These are phyloP conservation scores for Pantala flavescens DNA, from an alignment of 1,140 invertebrate genomes.

Conservation along the genomic window DNA sequence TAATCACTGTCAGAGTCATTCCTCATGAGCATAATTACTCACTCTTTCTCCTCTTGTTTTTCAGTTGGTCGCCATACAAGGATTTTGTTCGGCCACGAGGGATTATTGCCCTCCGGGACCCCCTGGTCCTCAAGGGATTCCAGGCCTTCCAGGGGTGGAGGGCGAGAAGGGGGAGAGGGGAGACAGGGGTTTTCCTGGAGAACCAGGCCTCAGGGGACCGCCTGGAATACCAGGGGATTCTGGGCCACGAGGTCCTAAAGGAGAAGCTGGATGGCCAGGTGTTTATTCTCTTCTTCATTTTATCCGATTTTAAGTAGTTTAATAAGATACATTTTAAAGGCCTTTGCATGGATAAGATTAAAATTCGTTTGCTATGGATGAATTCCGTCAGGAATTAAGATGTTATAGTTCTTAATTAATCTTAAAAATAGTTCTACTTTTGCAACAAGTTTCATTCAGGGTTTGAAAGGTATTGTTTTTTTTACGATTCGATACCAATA, in stretches of 20 bases:
- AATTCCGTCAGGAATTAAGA: no score
- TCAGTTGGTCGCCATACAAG: slow-evolving; percentile 59
- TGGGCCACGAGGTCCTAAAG: slow-evolving; percentile 45
- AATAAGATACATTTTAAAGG: no score
- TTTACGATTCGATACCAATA: no score
- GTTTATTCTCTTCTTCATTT: not conserved
- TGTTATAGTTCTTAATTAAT: no score
- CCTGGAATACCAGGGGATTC: slow-evolving; percentile 45
- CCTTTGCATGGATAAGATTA: no score
- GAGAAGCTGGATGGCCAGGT: slow-evolving; percentile 29
- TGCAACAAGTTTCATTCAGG: no score
- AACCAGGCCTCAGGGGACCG: slow-evolving; percentile 43
- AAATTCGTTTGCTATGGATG: no score
- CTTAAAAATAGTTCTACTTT: no score
- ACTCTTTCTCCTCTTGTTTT: slow-evolving; percentile 26
- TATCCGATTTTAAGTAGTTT: no score
- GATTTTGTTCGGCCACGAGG: slow-evolving; percentile 60
- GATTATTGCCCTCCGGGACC: slow-evolving; percentile 70
- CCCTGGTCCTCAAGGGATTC: slow-evolving; percentile 50
- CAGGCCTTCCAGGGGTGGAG: slow-evolving; percentile 41
- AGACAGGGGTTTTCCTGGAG: slow-evolving; percentile 39
- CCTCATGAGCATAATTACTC: not conserved
- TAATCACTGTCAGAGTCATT: no score
- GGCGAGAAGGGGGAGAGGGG: slow-evolving; percentile 43
- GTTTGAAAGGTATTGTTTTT: no score